These are phyloP conservation scores for Amblyornis subalaris DNA, from an alignment of 2,113 vertebrate species.

Conservation along the genomic window DNA sequence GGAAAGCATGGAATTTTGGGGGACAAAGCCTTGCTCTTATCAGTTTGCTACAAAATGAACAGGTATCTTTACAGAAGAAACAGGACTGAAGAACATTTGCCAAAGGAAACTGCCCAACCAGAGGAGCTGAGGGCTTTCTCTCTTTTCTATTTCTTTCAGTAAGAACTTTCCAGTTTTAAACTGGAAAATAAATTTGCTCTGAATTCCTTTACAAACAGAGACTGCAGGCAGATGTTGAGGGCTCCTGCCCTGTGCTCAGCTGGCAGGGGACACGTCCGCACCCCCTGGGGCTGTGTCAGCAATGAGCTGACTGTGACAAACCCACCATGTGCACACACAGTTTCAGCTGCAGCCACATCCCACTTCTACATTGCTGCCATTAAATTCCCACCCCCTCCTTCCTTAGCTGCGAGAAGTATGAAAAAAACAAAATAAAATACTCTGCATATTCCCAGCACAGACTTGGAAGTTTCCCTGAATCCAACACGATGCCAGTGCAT, in stretches of 20 bases:
- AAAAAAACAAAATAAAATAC: neutral
- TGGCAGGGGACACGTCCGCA: neutral
- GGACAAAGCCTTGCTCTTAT: neutral
- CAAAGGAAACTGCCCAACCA: neutral
- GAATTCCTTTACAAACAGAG: neutral
- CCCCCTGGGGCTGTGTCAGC: neutral
- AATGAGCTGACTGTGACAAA: neutral
- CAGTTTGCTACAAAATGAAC: too few relatives aligned
- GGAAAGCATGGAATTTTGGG: neutral
- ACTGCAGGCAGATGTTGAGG: neutral
- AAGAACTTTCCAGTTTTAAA: neutral
- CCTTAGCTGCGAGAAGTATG: neutral
- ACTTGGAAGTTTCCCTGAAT: fast-evolving
- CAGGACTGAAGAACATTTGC: neutral
- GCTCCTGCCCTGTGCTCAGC: neutral
- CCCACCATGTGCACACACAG: fast-evolving
- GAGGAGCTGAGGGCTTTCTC: neutral
- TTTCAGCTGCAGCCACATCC: neutral
- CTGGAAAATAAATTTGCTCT: too few relatives aligned
- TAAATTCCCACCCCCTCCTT: neutral
- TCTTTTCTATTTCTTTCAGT: neutral
- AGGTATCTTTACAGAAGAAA: neutral
- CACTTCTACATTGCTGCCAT: neutral
- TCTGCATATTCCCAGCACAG: neutral
- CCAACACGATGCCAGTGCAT: fast-evolving